phyloP scores from a whole-genome alignment of 2,113 vertebrate species.

The Podiceps cristatus region DNA sequence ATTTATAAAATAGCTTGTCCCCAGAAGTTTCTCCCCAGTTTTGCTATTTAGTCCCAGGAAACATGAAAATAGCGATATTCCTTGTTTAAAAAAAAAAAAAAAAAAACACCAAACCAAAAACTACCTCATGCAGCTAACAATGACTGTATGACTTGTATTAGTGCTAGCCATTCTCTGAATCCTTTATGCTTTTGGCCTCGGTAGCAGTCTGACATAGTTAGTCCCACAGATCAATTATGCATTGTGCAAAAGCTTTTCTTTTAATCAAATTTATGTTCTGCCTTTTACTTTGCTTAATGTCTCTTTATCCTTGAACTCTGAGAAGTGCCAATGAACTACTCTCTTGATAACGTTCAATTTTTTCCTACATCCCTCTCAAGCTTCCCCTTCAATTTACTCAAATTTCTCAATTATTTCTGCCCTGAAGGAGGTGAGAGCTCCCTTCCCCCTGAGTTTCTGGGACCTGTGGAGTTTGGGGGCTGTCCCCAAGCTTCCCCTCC shows the following conservation, averaged over 20 bases:
- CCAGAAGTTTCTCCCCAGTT: background rate
- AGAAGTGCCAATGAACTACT: background rate
- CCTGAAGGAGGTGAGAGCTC: background rate
- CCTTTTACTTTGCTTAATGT: background rate
- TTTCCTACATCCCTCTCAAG: background rate
- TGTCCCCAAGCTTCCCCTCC: background rate
- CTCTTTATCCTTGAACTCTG: background rate
- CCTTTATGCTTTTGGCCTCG: background rate
- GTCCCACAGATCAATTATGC: background rate
- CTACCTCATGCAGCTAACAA: background rate
- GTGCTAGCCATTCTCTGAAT: background rate
- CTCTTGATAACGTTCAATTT: background rate
- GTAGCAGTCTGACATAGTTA: background rate
- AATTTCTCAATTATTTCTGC: background rate
- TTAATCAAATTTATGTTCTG: constrained; percentile 1
- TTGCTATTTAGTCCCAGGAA: background rate
- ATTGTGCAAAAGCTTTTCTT: background rate
- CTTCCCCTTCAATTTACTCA: background rate
- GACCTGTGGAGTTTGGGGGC: background rate
- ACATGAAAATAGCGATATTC: too few relatives aligned
- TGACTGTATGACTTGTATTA: background rate
- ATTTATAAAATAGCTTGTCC: background rate
- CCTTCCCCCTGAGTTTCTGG: background rate
- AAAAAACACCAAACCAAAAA: too few relatives aligned
- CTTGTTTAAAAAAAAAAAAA: background rate